Percentiles rank a stretch among this genome's conserved stretches.
These are phyloP conservation scores for Hyla sarda DNA, from an alignment of 2,113 vertebrate genomes.

Conservation along the genomic window DNA sequence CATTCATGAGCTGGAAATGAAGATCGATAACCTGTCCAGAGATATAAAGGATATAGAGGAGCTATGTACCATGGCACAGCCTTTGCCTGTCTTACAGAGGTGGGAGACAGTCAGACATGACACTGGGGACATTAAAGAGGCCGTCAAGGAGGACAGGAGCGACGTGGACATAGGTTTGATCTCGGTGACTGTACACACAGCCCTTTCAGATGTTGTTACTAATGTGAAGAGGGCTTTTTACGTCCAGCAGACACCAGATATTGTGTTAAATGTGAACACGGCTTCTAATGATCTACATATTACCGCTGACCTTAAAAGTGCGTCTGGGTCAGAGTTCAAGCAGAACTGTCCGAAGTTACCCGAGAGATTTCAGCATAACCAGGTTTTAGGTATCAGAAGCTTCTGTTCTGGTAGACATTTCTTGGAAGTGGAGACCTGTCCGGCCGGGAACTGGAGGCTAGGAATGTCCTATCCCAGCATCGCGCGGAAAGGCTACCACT, in stretches of 20 bases:
- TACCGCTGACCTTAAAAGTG: slow-evolving; percentile 35
- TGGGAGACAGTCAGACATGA: background rate
- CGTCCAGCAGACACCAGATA: slow-evolving; percentile 19
- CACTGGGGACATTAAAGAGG: background rate
- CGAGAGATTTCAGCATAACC: slow-evolving; percentile 40
- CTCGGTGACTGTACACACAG: slow-evolving; percentile 24
- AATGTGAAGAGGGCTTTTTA: background rate
- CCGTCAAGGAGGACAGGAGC: too few relatives aligned
- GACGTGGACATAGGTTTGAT: slow-evolving; percentile 25
- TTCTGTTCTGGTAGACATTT: slow-evolving; percentile 44
- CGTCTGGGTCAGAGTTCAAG: background rate
- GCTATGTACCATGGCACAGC: background rate
- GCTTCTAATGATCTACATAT: slow-evolving; percentile 5
- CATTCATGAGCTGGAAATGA: background rate
- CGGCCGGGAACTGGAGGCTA: slow-evolving; percentile 18
- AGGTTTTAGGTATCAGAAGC: slow-evolving; percentile 29
- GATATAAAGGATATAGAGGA: slow-evolving; percentile 3
- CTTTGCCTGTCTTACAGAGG: background rate
- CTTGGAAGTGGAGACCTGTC: slow-evolving; percentile 30
- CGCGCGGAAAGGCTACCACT: slow-evolving; percentile 10
- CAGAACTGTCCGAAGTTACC: slow-evolving; percentile 18
- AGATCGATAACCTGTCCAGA: background rate
- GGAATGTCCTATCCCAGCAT: slow-evolving; percentile 37
- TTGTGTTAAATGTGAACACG: slow-evolving; percentile 5
- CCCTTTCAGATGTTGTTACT: slow-evolving; percentile 1